Base-by-base conservation (phyloP, 2,888 invertebrate genomes). In the Cremastinae sp. region DNA sequence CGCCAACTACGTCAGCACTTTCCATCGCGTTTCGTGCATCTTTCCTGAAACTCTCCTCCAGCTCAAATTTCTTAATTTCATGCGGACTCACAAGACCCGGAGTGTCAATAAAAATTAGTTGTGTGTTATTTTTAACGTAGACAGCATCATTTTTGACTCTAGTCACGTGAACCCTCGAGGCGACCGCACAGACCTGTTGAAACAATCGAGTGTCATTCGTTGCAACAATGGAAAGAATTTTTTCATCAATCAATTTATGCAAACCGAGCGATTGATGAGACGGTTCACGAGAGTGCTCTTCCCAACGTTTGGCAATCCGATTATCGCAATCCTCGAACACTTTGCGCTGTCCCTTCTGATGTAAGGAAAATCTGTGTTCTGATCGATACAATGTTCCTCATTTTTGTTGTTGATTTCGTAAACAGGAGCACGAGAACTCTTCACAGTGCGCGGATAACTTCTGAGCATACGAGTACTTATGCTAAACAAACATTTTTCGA, bases 261-360 rank as follows among this genome's bases (percentile, higher is more conserved):
- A 88, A 90, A 96, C 96, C 89, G 94, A 93, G 88, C 95, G 92
- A 78, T 95, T 93, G 65, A 96, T 92, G 20, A 99, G 91, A 84
- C 93, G 93, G 90, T 99, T 99, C 35, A 98, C 95, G 35, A 99
- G 91, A 0, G 98, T 98, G 87, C 98, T 98, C 90, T 99, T 99
- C 28, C 99, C 99, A 59, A 94, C 95, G 92, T 99, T 99, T 2
- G 99, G 98, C 10, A 95, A 92, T 1, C 99, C 99, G 80, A 99
- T 93, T 18, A 99, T 94, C 5, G 98, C 96, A 22, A 80, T 69
- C 55, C 59, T 68, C 7, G 79, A 55, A 7, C 65, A 76, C 62
- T 80, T 80, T 7, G 18, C 56, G 16, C 53, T 53, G 1, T 79
- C 78, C 16, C 79, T 75, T 12, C 79, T 59, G 39, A 80, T 9